Percentiles rank a stretch among this genome's conserved stretches.
Evolutionary conservation across 2,888 invertebrate genomes (phyloP).

Genomic region (Merodon equestris): DNA sequence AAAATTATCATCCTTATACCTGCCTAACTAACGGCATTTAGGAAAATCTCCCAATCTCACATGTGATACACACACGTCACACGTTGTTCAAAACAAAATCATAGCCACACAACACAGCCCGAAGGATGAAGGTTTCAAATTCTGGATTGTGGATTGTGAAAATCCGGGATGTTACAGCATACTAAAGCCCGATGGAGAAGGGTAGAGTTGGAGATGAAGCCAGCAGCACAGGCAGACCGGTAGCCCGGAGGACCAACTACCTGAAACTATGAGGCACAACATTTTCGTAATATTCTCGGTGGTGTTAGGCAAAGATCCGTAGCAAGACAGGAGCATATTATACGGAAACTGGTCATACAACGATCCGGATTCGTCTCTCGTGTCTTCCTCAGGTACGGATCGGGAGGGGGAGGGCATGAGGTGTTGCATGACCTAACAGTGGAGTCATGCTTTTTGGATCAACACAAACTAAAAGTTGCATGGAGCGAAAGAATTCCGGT

Average conservation of each 20-base stretch:
- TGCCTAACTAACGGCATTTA: conserved; percentile 29
- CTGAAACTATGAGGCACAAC: conserved; percentile 8
- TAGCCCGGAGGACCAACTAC: conserved; percentile 30
- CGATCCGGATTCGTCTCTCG: conserved; percentile 20
- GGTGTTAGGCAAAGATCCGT: conserved; percentile 45
- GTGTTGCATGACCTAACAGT: neutral
- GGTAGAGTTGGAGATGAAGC: conserved; percentile 37
- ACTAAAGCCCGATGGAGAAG: conserved; percentile 24
- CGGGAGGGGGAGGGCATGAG: conserved; percentile 29
- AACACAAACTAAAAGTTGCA: too few relatives aligned
- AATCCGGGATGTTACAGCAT: conserved; percentile 28
- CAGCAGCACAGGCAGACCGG: conserved; percentile 14
- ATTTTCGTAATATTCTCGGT: conserved; percentile 56
- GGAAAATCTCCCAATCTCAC: conserved; percentile 43
- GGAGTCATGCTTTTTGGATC: too few relatives aligned
- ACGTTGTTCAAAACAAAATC: too few relatives aligned
- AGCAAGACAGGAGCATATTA: conserved; percentile 49
- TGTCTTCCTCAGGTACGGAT: conserved; percentile 33
- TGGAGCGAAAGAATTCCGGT: too few relatives aligned
- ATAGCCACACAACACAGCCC: too few relatives aligned
- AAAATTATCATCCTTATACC: conserved; percentile 26
- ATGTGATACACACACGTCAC: too few relatives aligned
- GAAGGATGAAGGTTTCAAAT: conserved; percentile 13
- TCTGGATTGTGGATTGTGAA: conserved; percentile 9
- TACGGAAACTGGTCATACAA: conserved; percentile 27